Evolutionary conservation across 2,888 invertebrate species (phyloP).

Genomic region (Sericinus montela): DNA sequence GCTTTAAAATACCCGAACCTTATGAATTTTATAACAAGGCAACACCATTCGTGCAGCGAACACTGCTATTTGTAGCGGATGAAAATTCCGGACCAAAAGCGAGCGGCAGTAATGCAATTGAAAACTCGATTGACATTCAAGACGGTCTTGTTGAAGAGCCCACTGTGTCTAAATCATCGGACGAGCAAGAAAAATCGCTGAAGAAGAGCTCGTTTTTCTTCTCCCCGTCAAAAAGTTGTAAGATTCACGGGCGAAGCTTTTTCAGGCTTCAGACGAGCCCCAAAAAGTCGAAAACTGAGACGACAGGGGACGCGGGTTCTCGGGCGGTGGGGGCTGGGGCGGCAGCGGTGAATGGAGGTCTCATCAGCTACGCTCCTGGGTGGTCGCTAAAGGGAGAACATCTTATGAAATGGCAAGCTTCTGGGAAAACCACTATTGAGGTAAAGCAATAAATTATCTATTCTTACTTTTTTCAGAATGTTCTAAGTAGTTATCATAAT

Average conservation of each 20-base stretch:
- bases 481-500: neutral
- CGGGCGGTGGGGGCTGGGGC: constrained; percentile 32
- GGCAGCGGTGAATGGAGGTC: constrained; percentile 52
- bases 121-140: constrained; percentile 36
- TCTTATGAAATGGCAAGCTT: constrained; percentile 81
- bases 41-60: constrained; percentile 73
- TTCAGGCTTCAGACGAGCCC: constrained; percentile 75
- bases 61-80: constrained; percentile 68
- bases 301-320: constrained; percentile 35
- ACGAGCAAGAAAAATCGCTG: constrained; percentile 72
- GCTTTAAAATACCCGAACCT: constrained; percentile 69
- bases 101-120: constrained; percentile 34
- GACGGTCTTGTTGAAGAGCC: constrained; percentile 35
- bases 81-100: constrained; percentile 67
- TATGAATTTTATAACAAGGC: constrained; percentile 74
- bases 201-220: constrained; percentile 76
- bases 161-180: constrained; percentile 53
- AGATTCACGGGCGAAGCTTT: constrained; percentile 70
- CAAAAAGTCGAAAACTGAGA: constrained; percentile 68
- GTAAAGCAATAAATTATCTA: constrained; percentile 37
- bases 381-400: constrained; percentile 81
- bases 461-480: neutral
- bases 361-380: constrained; percentile 81
- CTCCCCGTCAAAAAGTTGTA: constrained; percentile 74
- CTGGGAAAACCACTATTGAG: constrained; percentile 80